Evolutionary conservation across 2,888 invertebrate species (phyloP).

Genomic region (Diarsia rubi): DNA sequence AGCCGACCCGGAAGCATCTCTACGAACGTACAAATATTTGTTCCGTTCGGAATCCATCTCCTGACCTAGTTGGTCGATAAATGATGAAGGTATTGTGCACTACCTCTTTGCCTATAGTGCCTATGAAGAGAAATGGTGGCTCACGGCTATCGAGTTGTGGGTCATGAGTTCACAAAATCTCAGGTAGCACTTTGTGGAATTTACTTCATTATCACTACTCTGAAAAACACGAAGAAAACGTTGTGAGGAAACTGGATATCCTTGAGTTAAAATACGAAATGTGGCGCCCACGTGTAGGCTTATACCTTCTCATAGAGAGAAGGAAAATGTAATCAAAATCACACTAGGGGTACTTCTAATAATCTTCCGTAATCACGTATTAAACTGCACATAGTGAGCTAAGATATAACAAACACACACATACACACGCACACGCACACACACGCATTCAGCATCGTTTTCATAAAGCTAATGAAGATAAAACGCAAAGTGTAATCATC

Average conservation of each 20-base stretch:
- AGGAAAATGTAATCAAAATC: neutral
- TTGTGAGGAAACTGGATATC: neutral
- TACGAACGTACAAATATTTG: conserved; percentile 31
- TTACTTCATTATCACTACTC: neutral
- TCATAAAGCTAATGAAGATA: too few relatives aligned
- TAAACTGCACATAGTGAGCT: too few relatives aligned
- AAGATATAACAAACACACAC: too few relatives aligned
- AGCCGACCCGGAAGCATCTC: conserved; percentile 17
- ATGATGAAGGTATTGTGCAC: conserved; percentile 13
- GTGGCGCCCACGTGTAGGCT: neutral
- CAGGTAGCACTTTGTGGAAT: neutral
- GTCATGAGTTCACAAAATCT: neutral
- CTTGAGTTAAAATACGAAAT: neutral
- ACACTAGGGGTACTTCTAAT: too few relatives aligned
- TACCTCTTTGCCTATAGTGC: neutral
- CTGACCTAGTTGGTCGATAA: neutral
- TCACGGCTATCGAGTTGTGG: too few relatives aligned
- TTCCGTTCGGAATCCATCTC: conserved; percentile 26
- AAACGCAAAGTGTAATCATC: too few relatives aligned
- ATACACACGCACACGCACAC: too few relatives aligned
- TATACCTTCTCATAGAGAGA: neutral
- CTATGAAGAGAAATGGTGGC: neutral
- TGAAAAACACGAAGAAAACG: neutral
- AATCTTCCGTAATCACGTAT: too few relatives aligned
- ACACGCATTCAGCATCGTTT: too few relatives aligned